phyloP scores from a whole-genome alignment of 2,888 invertebrate species.

The Drosophila pseudotakahashii region DNA sequence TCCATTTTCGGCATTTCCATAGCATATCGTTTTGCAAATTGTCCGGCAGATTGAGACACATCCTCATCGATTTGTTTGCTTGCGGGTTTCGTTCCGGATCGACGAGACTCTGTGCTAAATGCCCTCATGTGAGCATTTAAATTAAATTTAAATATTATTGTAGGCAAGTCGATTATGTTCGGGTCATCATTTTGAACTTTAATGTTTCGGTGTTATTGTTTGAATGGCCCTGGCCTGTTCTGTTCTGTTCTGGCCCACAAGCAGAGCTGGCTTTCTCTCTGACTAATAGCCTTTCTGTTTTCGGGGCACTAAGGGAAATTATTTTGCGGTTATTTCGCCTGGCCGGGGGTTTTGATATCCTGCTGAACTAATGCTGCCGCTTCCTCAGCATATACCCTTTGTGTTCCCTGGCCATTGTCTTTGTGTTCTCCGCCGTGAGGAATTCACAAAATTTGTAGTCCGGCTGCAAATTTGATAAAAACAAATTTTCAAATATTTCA shows the following conservation, averaged over 20 bases:
- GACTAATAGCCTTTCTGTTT: constrained; percentile 54
- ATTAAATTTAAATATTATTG: constrained; percentile 83
- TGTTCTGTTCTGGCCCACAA: neutral
- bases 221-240: constrained; percentile 23
- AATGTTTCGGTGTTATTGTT: constrained; percentile 72
- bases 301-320: constrained; percentile 47
- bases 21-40: constrained; percentile 67
- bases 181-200: constrained; percentile 71
- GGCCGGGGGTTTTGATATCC: constrained; percentile 7
- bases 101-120: constrained; percentile 32
- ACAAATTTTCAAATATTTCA: constrained; percentile 77
- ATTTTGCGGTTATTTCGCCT: constrained; percentile 54
- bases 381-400: constrained; percentile 37
- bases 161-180: constrained; percentile 78
- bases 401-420: constrained; percentile 59
- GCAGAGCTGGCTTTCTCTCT: constrained; percentile 26
- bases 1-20: constrained; percentile 27
- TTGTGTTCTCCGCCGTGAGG: constrained; percentile 56
- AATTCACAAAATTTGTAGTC: constrained; percentile 68
- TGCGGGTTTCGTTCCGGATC: constrained; percentile 15
- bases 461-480: constrained; percentile 71
- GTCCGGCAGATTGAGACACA: constrained; percentile 66
- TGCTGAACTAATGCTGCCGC: constrained; percentile 13
- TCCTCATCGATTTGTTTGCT: constrained; percentile 67
- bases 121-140: constrained; percentile 80